phyloP scores from a whole-genome alignment of 2,888 invertebrate genomes.

The Drosophila bunnanda region DNA sequence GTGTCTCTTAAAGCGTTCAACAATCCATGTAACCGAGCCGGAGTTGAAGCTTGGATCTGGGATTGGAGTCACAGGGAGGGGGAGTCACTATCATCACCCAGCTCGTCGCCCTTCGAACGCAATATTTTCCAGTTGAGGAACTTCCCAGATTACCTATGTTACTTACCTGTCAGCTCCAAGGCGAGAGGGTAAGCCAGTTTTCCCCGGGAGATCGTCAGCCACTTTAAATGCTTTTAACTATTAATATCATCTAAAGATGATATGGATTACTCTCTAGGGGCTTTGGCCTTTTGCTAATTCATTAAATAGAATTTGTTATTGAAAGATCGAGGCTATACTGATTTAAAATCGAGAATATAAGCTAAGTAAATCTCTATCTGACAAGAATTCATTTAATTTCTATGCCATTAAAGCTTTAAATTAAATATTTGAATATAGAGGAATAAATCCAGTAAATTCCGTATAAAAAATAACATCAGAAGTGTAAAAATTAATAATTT shows the following conservation, averaged over 20 bases:
- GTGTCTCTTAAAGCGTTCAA: constrained; percentile 49
- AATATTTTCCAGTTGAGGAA: constrained; percentile 37
- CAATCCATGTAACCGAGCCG: constrained; percentile 60
- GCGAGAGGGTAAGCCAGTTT: constrained; percentile 3
- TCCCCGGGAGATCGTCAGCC: neutral
- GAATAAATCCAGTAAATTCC: too few relatives aligned
- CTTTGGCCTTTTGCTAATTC: neutral
- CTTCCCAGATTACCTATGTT: constrained; percentile 15
- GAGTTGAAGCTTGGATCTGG: too few relatives aligned
- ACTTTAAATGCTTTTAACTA: constrained; percentile 15
- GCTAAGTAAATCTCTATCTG: too few relatives aligned
- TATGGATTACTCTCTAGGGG: constrained; percentile 4
- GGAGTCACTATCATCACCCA: neutral
- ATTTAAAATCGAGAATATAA: too few relatives aligned
- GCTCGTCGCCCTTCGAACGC: constrained; percentile 40
- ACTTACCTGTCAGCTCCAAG: neutral
- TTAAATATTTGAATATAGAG: too few relatives aligned
- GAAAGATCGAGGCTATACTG: neutral
- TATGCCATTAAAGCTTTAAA: too few relatives aligned
- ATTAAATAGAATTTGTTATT: neutral
- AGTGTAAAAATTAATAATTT: too few relatives aligned
- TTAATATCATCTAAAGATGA: neutral
- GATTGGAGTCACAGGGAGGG: too few relatives aligned
- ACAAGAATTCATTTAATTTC: too few relatives aligned
- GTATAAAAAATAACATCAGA: too few relatives aligned